Evolutionary conservation across 2,797 vertebrate genomes (phyloP).

Genomic region (Thaleichthys pacificus): DNA sequence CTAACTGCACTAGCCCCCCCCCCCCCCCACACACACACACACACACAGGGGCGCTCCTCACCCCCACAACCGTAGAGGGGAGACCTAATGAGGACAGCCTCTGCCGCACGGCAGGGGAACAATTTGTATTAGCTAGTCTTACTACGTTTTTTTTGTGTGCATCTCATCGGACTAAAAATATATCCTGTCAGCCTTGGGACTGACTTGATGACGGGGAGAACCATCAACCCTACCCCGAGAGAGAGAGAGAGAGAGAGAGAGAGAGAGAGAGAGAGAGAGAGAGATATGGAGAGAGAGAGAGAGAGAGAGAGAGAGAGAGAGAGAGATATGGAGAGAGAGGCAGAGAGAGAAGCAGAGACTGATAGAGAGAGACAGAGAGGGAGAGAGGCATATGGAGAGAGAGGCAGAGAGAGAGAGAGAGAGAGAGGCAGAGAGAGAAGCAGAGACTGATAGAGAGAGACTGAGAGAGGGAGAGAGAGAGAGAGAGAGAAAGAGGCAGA

Average conservation of each 20-base stretch:
- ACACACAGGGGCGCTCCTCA: too few species aligned
- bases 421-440: too few species aligned
- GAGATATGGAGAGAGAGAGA: too few species aligned
- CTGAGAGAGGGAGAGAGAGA: background rate
- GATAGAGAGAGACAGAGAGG: too few species aligned
- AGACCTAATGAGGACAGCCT: slow-evolving; percentile 37
- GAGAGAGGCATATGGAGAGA: background rate
- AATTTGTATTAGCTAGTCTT: slow-evolving; percentile 44
- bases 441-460: too few species aligned
- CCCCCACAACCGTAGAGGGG: slow-evolving; percentile 11
- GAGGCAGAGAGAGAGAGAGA: too few species aligned
- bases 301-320: too few species aligned
- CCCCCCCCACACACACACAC: too few species aligned
- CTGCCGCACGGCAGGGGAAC: background rate
- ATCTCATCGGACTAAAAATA: slow-evolving; percentile 33
- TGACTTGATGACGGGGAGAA: slow-evolving; percentile 16
- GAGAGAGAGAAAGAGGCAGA: background rate
- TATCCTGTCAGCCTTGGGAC: slow-evolving; percentile 39
- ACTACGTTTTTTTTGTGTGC: slow-evolving; percentile 16
- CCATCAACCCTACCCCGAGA: slow-evolving; percentile 14
- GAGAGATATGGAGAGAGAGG: too few species aligned
- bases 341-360: too few species aligned
- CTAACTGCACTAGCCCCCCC: too few species aligned
- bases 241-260: background rate
- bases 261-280: too few species aligned